Evolutionary conservation across 2,888 invertebrate genomes (phyloP), one percentile per base, ranked within the genome.

Genomic region (Muschampia plurimacula): DNA sequence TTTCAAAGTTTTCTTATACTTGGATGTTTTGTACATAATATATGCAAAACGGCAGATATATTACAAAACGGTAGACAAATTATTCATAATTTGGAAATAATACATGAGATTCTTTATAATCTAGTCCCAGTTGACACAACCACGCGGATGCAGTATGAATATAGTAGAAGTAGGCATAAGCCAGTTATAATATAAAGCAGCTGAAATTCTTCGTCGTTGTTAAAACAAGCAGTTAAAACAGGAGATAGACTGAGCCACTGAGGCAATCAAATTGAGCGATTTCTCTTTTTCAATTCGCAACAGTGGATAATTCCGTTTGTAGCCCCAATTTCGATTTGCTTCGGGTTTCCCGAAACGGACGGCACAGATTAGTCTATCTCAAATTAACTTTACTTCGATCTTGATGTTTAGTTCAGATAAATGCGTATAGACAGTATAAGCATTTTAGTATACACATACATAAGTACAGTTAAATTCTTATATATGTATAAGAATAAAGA

Each of bases 281-380:
- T 66, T 60, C 28, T 71, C 71, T 66, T 60, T 71, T 71, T 71
- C 66, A 60, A 60, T 66, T 60, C 71, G 71, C 36, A 60, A 66
- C 71, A 60, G 71, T 66, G 71, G 71, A 66, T 71, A 71, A 71
- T 66, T 71, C 60, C 52, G 52, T 52, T 49, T 57, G 71, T 71
- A 66, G 28, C 60, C 49, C 62, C 72, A 62, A 72, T 72, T 72
- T 62, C 60, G 67, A 72, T 67, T 72, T 67, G 62, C 67, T 59
- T 67, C 32, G 41, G 52, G 52, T 71, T 59, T 39, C 60, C 62
- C 32, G 66, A 39, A 36, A 60, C 49, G 60, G 39, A 60, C 49
- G 49, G 67, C 55, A 72, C 32, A 62, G 60, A 72, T 72, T 72
- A 72, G 67, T 32, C 72, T 55, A 60, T 62, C 4, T 15, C 44